Percentiles rank a stretch among this genome's conserved stretches.
Conservation (phyloP, 2,888 invertebrate genomes). For the Eudemis profundana region DNA sequence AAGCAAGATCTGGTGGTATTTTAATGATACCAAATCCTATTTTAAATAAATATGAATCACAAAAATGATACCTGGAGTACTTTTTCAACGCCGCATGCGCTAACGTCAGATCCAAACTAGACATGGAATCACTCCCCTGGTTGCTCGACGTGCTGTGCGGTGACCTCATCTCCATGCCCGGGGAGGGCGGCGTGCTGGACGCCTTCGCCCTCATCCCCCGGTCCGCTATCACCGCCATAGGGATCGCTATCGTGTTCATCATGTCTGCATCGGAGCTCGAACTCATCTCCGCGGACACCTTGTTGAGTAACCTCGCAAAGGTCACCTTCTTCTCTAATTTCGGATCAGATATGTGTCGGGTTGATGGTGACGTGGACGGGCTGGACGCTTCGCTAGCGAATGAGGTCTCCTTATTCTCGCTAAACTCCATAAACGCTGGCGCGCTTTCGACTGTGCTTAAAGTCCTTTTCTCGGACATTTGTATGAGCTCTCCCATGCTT, state of each 20-base stretch:
- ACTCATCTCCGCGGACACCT: conserved; percentile 91
- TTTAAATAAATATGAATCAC: too few species aligned
- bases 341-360: conserved; percentile 86
- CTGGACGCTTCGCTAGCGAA: conserved; percentile 83
- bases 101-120: conserved; percentile 88
- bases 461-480: conserved; percentile 88
- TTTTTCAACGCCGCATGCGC: conserved; percentile 86
- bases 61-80: conserved; percentile 71
- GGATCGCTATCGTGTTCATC: conserved; percentile 80
- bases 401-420: conserved; percentile 86
- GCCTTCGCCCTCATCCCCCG: conserved; percentile 74
- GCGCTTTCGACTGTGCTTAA: conserved; percentile 79
- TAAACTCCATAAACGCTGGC: conserved; percentile 78
- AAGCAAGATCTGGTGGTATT: too few species aligned
- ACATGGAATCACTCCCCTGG: conserved; percentile 91
- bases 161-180: conserved; percentile 86
- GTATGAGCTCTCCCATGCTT: conserved; percentile 90
- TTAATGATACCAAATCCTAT: too few species aligned
- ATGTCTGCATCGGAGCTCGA: conserved; percentile 89
- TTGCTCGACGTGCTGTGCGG: conserved; percentile 90
- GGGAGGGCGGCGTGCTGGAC: conserved; percentile 87
- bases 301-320: conserved; percentile 89
- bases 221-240: conserved; percentile 77
- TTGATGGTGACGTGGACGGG: conserved; percentile 83
- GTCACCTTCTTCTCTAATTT: conserved; percentile 92